phyloP scores from a whole-genome alignment of 2,113 vertebrate genomes.

The Sander lucioperca region DNA sequence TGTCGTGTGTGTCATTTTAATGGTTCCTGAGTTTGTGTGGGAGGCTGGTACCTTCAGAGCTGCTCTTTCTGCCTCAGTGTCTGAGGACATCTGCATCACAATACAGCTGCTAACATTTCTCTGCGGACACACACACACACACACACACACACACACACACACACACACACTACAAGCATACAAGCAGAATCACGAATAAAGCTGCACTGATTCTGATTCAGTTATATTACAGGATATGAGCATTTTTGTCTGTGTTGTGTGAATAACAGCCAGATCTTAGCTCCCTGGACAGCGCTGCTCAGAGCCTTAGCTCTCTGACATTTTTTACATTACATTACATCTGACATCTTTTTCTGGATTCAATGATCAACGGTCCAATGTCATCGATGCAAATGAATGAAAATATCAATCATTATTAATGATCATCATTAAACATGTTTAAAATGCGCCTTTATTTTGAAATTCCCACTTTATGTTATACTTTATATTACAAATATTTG shows the following conservation, averaged over 20 bases:
- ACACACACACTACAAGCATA: not conserved
- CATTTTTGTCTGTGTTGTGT: not conserved
- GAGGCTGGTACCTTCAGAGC: constrained; percentile 51
- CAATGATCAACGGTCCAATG: no score
- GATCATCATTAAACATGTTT: no score
- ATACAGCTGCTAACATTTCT: constrained; percentile 23
- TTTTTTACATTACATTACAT: no score
- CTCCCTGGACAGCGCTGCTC: not conserved
- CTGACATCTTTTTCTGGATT: no score
- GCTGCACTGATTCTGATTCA: not conserved
- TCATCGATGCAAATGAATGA: no score
- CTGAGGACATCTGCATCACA: constrained; percentile 64
- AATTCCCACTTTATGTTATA: no score
- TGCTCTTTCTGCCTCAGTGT: constrained; percentile 28
- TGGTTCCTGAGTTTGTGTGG: constrained; percentile 41
- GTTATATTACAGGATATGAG: not conserved
- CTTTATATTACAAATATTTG: no score
- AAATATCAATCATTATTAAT: no score
- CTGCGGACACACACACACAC: constrained; percentile 9
- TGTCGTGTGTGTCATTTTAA: constrained; percentile 26
- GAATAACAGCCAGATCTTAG: not conserved
- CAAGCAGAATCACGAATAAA: not conserved
- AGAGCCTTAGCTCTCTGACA: not conserved
- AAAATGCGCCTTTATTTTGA: no score
- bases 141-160: constrained; percentile 1